Conservation (phyloP, 2,113 vertebrate species). For the Eclectus roratus region DNA sequence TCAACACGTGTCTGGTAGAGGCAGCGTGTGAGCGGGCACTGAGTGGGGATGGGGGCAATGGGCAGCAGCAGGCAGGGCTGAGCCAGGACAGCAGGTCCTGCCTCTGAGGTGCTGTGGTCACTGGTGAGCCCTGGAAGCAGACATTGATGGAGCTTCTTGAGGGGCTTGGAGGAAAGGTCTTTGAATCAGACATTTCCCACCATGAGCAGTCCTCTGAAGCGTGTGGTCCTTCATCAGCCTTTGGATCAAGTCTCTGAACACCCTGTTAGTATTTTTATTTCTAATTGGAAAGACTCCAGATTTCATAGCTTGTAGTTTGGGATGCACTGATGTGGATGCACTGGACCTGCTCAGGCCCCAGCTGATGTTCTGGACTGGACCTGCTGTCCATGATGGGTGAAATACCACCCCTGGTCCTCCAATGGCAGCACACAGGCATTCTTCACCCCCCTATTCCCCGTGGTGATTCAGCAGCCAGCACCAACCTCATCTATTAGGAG, state of each 20-base stretch:
- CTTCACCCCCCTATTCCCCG: fast-evolving
- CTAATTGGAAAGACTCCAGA: not conserved
- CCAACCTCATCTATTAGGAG: not conserved
- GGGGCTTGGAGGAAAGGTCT: not conserved
- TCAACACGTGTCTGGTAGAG: fast-evolving
- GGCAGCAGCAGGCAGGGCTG: not conserved
- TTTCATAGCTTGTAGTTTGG: not conserved
- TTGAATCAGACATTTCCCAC: not conserved
- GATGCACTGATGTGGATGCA: not conserved
- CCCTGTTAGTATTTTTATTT: not conserved
- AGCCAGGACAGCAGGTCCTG: not conserved
- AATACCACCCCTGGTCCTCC: not conserved
- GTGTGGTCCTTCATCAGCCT: not conserved
- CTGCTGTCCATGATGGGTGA: not conserved
- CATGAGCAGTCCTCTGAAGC: not conserved
- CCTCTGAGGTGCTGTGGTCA: not conserved
- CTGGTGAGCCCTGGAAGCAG: not conserved
- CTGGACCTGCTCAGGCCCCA: not conserved
- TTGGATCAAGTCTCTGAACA: not conserved
- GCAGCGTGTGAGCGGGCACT: not conserved
- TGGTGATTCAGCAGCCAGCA: not conserved
- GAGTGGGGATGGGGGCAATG: not conserved
- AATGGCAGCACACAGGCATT: not conserved
- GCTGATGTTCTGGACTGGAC: not conserved
- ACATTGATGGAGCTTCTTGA: not conserved